Evolutionary conservation across 1,140 invertebrate species (phyloP).

Genomic region (Macrosteles quadrilineatus): DNA sequence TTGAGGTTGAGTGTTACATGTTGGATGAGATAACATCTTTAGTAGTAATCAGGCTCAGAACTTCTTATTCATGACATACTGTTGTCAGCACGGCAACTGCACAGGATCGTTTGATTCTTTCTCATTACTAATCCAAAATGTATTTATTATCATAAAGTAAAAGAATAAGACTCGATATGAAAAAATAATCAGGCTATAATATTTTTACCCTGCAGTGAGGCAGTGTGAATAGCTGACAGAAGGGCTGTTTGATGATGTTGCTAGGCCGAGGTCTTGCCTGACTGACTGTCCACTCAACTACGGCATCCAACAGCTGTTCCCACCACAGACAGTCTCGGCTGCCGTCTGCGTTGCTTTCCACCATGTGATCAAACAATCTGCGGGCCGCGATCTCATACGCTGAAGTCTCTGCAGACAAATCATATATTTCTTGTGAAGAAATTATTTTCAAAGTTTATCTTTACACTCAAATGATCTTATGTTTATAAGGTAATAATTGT

Average conservation of each 20-base stretch:
- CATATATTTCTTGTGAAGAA: background rate
- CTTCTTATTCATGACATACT: too few species aligned
- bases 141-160: too few species aligned
- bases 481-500: background rate
- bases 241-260: slow-evolving; percentile 21
- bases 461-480: too few species aligned
- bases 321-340: slow-evolving; percentile 30
- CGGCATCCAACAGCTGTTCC: slow-evolving; percentile 36
- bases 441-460: too few species aligned
- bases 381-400: slow-evolving; percentile 24
- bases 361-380: slow-evolving; percentile 33
- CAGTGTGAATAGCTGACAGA: slow-evolving; percentile 26
- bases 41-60: too few species aligned
- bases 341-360: slow-evolving; percentile 13
- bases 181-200: too few species aligned
- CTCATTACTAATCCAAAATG: too few species aligned
- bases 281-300: slow-evolving; percentile 25
- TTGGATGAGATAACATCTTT: too few species aligned
- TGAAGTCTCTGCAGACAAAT: background rate
- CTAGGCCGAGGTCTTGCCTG: background rate
- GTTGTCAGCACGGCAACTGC: too few species aligned
- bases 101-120: too few species aligned
- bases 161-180: too few species aligned
- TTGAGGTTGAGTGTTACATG: too few species aligned
- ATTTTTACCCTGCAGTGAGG: slow-evolving; percentile 35